These are phyloP conservation scores for Platorchestia sp. DNA, from an alignment of 1,140 invertebrate species.

Conservation along the genomic window DNA sequence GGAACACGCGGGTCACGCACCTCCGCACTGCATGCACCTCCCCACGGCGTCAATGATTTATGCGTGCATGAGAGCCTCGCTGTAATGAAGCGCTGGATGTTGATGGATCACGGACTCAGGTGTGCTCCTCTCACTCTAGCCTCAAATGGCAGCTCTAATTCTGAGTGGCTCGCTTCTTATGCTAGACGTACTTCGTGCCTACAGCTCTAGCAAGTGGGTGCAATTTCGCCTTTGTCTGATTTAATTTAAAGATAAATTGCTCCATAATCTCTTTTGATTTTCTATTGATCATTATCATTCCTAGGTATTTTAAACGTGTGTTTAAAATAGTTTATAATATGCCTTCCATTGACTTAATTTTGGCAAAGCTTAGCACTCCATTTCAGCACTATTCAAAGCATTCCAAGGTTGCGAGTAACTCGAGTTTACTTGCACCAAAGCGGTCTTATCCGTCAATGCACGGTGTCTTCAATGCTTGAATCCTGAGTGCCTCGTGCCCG, in stretches of 20 bases:
- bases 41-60: slow-evolving; percentile 28
- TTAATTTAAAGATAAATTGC: neutral
- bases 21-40: neutral
- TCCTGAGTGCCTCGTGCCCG: neutral
- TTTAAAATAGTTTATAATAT: neutral
- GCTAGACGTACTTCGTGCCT: neutral
- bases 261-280: neutral
- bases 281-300: neutral
- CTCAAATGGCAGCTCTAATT: neutral
- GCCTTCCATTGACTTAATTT: neutral
- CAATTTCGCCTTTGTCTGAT: neutral
- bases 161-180: neutral
- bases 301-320: neutral
- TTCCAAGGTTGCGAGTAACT: neutral
- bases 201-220: neutral
- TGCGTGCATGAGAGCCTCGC: slow-evolving; percentile 1
- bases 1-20: slow-evolving; percentile 13
- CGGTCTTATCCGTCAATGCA: neutral
- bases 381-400: neutral
- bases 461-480: neutral
- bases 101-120: slow-evolving; percentile 40
- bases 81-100: slow-evolving; percentile 34
- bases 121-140: neutral
- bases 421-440: neutral
- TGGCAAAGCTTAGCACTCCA: neutral